Evolutionary conservation across 2,113 vertebrate species (phyloP).

Genomic region (Rutilus rutilus): DNA sequence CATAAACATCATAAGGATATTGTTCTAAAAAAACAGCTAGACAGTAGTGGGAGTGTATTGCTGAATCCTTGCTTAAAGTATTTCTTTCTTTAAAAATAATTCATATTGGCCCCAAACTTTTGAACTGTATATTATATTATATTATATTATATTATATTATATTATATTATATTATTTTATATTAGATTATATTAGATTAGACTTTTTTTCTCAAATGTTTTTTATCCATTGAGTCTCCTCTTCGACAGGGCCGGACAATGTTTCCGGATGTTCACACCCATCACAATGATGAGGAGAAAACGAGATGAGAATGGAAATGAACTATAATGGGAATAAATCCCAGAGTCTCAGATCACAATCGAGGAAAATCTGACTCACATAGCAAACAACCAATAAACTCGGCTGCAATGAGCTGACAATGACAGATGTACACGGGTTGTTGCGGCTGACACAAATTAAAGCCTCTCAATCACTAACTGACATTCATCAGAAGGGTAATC

Average conservation of each 20-base stretch:
- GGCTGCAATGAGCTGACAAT: conserved; percentile 14
- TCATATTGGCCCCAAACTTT: background rate
- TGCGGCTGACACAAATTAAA: conserved; percentile 28
- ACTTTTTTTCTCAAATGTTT: background rate
- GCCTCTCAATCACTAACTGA: conserved; percentile 31
- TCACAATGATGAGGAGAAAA: conserved; percentile 1
- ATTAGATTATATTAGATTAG: background rate
- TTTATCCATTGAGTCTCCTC: too few species aligned
- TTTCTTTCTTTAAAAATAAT: background rate
- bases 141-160: background rate
- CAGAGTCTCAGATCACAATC: conserved; percentile 20
- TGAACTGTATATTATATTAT: background rate
- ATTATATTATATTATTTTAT: background rate
- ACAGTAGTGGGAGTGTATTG: background rate
- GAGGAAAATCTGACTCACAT: conserved; percentile 29
- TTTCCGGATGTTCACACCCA: background rate
- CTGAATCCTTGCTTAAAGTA: background rate
- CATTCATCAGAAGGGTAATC: conserved; percentile 32
- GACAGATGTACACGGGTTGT: conserved; percentile 31
- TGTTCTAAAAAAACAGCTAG: too few species aligned
- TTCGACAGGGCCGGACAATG: background rate
- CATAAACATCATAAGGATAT: too few species aligned
- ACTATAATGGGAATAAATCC: conserved; percentile 36
- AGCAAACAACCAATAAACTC: conserved; percentile 37
- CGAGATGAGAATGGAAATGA: conserved; percentile 5